Percentiles rank a stretch among this genome's conserved stretches.
These are phyloP conservation scores for Microchrysa polita DNA, from an alignment of 2,888 invertebrate genomes.

Conservation along the genomic window DNA sequence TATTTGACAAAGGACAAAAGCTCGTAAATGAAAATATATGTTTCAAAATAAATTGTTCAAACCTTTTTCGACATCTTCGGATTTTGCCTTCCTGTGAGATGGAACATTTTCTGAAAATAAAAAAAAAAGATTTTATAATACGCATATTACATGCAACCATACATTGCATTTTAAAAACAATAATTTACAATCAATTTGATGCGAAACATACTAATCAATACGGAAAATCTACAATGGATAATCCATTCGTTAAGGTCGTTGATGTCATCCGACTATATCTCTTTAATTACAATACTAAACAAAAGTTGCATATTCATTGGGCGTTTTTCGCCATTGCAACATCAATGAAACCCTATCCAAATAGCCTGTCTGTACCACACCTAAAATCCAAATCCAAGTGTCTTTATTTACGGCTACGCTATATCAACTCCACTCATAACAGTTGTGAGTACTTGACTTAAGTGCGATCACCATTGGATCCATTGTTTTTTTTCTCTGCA, in stretches of 20 bases:
- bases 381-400: constrained; percentile 2
- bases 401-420: neutral
- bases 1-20: too few species aligned
- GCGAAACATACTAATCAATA: neutral
- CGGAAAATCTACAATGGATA: neutral
- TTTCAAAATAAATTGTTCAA: too few species aligned
- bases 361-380: constrained; percentile 16
- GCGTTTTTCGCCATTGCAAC: constrained; percentile 1
- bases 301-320: constrained; percentile 22
- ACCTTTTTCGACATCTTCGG: neutral
- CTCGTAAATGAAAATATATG: too few species aligned
- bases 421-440: too few species aligned
- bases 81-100: neutral
- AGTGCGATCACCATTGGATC: too few species aligned
- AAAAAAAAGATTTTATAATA: neutral
- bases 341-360: constrained; percentile 1
- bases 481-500: too few species aligned
- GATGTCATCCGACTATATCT: constrained; percentile 2
- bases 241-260: constrained; percentile 31
- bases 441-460: too few species aligned
- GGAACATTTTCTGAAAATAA: neutral
- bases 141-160: too few species aligned
- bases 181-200: too few species aligned
- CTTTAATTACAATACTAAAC: constrained; percentile 10
- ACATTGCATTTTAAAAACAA: too few species aligned